Evolutionary conservation across 2,113 vertebrate genomes (phyloP).

Genomic region (Scolopax mira): DNA sequence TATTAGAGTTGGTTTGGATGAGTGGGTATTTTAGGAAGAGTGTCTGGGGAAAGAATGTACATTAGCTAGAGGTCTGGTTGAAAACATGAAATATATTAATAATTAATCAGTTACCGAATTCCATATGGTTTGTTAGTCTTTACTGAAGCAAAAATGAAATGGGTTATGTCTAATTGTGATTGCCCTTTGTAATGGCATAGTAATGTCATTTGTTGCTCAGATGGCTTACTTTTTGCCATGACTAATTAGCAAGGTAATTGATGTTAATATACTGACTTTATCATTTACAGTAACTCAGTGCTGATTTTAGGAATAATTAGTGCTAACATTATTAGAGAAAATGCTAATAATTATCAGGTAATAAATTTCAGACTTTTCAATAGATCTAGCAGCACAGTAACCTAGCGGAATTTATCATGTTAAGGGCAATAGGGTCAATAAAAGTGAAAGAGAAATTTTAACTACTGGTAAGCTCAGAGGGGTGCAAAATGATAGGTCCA

Average conservation of each 20-base stretch:
- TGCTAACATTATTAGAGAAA: slow-evolving; percentile 16
- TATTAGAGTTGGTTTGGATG: not conserved
- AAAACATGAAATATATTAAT: not conserved
- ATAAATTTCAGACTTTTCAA: slow-evolving; percentile 18
- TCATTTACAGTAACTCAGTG: slow-evolving; percentile 46
- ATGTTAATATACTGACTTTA: slow-evolving; percentile 58
- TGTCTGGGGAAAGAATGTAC: not conserved
- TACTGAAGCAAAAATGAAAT: not conserved
- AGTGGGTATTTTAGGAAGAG: not conserved
- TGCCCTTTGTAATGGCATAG: not conserved
- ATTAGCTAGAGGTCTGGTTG: not conserved
- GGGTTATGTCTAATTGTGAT: not conserved
- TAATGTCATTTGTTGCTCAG: slow-evolving; percentile 52
- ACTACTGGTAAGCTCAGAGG: not conserved
- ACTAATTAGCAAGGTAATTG: slow-evolving; percentile 61
- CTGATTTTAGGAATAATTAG: slow-evolving; percentile 50
- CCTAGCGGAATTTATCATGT: not conserved
- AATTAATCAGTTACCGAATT: not conserved
- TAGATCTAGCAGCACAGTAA: not conserved
- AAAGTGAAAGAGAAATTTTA: not conserved
- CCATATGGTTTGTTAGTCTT: not conserved
- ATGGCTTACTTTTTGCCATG: slow-evolving; percentile 25
- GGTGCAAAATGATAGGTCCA: not conserved
- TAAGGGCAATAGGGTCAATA: not conserved
- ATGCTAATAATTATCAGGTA: slow-evolving; percentile 39